Conservation (phyloP, 2,797 vertebrate genomes). For the Pelodytes ibericus region DNA sequence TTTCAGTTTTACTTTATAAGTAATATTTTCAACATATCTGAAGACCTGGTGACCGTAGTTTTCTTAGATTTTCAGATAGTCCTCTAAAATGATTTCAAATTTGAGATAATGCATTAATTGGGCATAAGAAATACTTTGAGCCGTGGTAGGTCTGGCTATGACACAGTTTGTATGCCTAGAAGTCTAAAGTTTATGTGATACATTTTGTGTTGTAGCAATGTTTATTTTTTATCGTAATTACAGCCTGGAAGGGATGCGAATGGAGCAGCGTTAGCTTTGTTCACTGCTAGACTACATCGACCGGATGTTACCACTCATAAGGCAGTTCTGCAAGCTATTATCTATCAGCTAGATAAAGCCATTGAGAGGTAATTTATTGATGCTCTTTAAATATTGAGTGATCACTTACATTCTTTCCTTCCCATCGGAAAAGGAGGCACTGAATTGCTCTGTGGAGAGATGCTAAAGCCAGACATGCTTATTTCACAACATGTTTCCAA, state of each 20-base stretch:
- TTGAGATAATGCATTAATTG: too few species aligned
- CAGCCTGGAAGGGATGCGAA: conserved; percentile 82
- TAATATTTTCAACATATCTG: too few species aligned
- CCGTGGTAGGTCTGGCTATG: too few species aligned
- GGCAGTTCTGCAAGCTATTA: conserved; percentile 84
- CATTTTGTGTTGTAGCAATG: conserved; percentile 4
- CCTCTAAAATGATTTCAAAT: too few species aligned
- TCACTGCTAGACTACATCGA: conserved; percentile 81
- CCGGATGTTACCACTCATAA: conserved; percentile 80
- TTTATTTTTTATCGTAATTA: conserved; percentile 25
- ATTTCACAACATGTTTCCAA: too few species aligned
- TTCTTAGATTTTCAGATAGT: too few species aligned
- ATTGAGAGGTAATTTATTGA: conserved; percentile 76
- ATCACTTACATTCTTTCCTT: conserved; percentile 30
- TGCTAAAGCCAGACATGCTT: neutral
- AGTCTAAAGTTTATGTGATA: too few species aligned
- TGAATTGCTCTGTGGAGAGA: neutral
- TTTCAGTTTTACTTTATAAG: too few species aligned
- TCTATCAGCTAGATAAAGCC: conserved; percentile 87
- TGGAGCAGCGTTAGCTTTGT: conserved; percentile 82
- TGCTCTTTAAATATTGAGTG: conserved; percentile 11
- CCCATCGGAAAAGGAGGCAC: conserved; percentile 8
- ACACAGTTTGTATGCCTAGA: too few species aligned
- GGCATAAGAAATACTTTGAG: too few species aligned
- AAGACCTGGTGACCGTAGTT: too few species aligned